phyloP scores from a whole-genome alignment of 2,113 vertebrate genomes.

The Catharus minimus region DNA sequence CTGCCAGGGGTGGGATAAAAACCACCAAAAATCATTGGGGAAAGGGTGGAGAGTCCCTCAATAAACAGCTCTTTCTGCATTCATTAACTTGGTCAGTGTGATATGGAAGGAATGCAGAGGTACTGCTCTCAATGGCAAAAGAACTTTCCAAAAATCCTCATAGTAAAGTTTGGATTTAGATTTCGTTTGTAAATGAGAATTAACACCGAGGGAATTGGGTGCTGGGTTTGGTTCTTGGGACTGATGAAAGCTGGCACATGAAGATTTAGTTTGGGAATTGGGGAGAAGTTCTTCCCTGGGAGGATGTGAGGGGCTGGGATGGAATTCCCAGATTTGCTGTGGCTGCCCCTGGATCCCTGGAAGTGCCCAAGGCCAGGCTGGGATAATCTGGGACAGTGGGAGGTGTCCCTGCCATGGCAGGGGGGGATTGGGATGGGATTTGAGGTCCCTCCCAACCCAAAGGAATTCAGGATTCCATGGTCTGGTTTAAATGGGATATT shows the following conservation, averaged over 20 bases:
- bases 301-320: not conserved
- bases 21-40: not conserved
- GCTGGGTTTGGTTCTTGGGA: not conserved
- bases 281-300: accelerated
- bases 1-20: not conserved
- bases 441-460: not conserved
- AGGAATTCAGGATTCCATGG: not conserved
- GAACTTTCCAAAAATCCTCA: not conserved
- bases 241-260: not conserved
- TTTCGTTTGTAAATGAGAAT: not conserved
- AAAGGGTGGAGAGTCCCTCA: not conserved
- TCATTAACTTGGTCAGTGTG: not conserved
- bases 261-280: not conserved
- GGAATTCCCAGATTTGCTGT: not conserved
- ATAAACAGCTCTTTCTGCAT: not conserved
- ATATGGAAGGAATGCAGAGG: not conserved
- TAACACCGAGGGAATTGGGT: too few species aligned
- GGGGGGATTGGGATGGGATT: not conserved
- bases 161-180: not conserved
- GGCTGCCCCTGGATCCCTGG: not conserved
- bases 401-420: not conserved
- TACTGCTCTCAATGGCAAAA: not conserved
- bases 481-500: too few species aligned
- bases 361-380: accelerated
- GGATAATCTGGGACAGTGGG: accelerated